Evolutionary conservation across 2,888 invertebrate species (phyloP).

Genomic region (Mantis religiosa): DNA sequence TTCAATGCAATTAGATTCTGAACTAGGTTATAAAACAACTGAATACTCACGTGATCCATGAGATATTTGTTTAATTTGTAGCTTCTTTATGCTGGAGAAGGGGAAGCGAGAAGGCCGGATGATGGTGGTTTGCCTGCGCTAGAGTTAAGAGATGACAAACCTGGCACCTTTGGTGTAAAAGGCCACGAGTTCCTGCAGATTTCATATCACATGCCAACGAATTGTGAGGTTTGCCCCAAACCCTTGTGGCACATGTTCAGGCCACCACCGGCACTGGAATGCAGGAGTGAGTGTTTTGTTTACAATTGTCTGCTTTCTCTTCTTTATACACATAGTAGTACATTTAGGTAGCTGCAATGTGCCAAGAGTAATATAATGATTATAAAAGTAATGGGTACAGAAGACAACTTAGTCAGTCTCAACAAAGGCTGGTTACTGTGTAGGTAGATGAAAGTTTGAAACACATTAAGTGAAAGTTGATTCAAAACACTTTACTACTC

Average conservation of each 20-base stretch:
- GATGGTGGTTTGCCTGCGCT: constrained; percentile 43
- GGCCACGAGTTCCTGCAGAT: constrained; percentile 96
- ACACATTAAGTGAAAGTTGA: no score
- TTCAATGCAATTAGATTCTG: no score
- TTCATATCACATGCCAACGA: constrained; percentile 96
- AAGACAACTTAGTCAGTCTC: no score
- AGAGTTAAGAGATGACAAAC: constrained; percentile 47
- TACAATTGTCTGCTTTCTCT: not conserved
- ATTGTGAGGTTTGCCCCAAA: constrained; percentile 95
- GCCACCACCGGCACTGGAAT: constrained; percentile 95
- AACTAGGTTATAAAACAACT: no score
- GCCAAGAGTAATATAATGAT: not conserved
- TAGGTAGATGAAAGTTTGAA: no score
- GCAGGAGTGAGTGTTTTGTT: constrained; percentile 63
- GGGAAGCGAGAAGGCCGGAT: constrained; percentile 79
- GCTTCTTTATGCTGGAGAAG: constrained; percentile 94
- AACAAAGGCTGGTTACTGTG: no score
- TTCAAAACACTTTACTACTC: no score
- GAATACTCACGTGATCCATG: no score
- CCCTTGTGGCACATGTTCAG: constrained; percentile 97
- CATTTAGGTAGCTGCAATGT: no score
- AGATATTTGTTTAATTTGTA: constrained; percentile 43
- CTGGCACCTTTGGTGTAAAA: constrained; percentile 71
- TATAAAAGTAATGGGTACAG: not conserved
- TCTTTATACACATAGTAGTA: not conserved